These are phyloP conservation scores for Psilanteris sp. DNA, from an alignment of 1,140 invertebrate genomes.

Conservation along the genomic window DNA sequence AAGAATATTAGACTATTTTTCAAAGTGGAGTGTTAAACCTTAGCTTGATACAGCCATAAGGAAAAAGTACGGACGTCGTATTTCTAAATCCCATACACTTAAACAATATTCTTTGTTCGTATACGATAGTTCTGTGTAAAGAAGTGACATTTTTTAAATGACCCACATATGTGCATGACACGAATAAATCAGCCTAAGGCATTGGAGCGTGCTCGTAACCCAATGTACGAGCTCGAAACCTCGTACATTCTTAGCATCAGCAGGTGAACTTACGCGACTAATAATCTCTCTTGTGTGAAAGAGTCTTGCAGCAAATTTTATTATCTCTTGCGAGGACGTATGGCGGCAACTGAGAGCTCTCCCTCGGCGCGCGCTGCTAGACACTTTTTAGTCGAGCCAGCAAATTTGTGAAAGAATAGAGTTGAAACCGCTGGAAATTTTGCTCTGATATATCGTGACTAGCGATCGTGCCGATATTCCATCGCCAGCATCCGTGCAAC, in stretches of 20 bases:
- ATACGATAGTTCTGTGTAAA: constrained; percentile 29
- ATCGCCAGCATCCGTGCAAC: constrained; percentile 11
- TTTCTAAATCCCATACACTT: constrained; percentile 2
- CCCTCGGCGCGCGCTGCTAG: not conserved
- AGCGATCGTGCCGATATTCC: constrained; percentile 37
- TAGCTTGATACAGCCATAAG: too few relatives aligned
- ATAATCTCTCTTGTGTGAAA: constrained; percentile 45
- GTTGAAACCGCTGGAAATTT: constrained; percentile 47
- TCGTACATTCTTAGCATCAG: constrained; percentile 22
- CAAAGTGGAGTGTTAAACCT: too few relatives aligned
- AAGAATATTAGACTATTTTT: too few relatives aligned
- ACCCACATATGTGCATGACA: constrained; percentile 41
- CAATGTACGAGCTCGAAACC: constrained; percentile 5
- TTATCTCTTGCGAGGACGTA: constrained; percentile 39
- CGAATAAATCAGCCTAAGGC: constrained; percentile 48
- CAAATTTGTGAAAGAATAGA: constrained; percentile 52
- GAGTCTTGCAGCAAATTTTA: constrained; percentile 36
- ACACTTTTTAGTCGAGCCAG: constrained; percentile 45
- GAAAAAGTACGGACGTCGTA: too few relatives aligned
- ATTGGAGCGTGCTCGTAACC: constrained; percentile 10
- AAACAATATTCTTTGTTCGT: constrained; percentile 6
- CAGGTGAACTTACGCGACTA: constrained; percentile 36
- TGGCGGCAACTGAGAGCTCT: constrained; percentile 6
- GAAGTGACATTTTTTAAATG: constrained; percentile 29
- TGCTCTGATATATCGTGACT: constrained; percentile 35